Evolutionary conservation across 2,888 invertebrate species (phyloP), one percentile per base, ranked within the genome.

Genomic region (Parnassius apollo): DNA sequence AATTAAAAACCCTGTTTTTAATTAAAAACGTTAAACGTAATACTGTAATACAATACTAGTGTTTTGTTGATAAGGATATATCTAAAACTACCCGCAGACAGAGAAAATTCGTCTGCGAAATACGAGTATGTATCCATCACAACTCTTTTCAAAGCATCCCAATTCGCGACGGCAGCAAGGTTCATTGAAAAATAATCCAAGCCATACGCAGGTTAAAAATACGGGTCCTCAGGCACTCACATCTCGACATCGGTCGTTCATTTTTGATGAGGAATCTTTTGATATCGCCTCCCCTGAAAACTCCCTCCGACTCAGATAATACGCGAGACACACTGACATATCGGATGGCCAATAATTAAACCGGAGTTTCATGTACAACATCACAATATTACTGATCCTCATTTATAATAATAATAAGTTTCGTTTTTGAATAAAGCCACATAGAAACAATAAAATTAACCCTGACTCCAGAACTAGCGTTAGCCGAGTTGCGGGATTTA

Each of bases 221-320:
- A 71, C 69, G 68, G 71, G 73, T 76, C 77, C 77, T 79, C 76
- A 75, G 75, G 72, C 75, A 74, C 79, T 75, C 75, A 75, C 75
- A 78, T 81, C 83, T 82, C 83, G 78, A 75, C 84, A 83, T 85
- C 75, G 82, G 78, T 78, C 85, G 85, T 88, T 81, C 88, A 88
- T 86, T 86, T 89, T 86, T 90, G 82, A 91, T 86, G 88, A 87
- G 84, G 79, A 83, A 87, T 88, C 88, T 88, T 89, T 89, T 89
- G 87, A 88, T 88, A 83, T 76, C 80, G 73, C 76, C 80, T 80
- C 79, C 77, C 75, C 70, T 65, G 71, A 67, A 25, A 60, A 73
- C 71, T 64, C 75, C 78, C 78, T 64, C 70, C 66, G 71, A 68
- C 78, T 74, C 80, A 77, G 85, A 85, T 88, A 86, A 85, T 86